Percentiles rank a stretch among this genome's conserved stretches.
phyloP scores from a whole-genome alignment of 2,888 invertebrate species.

The Muschampia staudingeri region DNA sequence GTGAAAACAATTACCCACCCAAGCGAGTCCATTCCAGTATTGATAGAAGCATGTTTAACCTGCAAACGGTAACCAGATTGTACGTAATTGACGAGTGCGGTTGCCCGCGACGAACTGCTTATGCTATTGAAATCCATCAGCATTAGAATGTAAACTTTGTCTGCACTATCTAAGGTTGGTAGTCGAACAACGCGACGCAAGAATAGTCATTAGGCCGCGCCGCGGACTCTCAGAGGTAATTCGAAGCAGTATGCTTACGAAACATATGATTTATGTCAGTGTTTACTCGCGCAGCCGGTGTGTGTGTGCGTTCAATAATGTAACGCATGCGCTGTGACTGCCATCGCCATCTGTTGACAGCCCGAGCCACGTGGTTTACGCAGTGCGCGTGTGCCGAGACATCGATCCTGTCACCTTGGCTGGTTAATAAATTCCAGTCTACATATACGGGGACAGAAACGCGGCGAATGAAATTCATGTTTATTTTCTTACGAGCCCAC shows the following conservation, averaged over 20 bases:
- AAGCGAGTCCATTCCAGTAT: slow-evolving; percentile 13
- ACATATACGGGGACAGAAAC: not conserved
- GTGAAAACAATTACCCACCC: not conserved
- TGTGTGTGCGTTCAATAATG: slow-evolving; percentile 86
- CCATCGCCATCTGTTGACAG: slow-evolving; percentile 88
- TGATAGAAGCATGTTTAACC: slow-evolving; percentile 43
- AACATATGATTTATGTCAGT: slow-evolving; percentile 88
- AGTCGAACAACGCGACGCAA: slow-evolving; percentile 67
- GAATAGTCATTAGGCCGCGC: slow-evolving; percentile 85
- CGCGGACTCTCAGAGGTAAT: slow-evolving; percentile 79
- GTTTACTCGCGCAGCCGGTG: slow-evolving; percentile 70
- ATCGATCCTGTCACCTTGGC: slow-evolving; percentile 79
- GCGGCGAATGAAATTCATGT: slow-evolving; percentile 70
- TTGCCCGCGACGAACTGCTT: slow-evolving; percentile 79
- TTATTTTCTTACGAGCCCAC: not conserved
- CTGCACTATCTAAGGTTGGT: slow-evolving; percentile 52
- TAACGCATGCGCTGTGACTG: slow-evolving; percentile 83
- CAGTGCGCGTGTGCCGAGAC: slow-evolving; percentile 79
- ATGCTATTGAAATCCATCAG: slow-evolving; percentile 68
- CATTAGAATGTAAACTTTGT: slow-evolving; percentile 70
- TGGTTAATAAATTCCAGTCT: slow-evolving; percentile 76
- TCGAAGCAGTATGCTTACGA: slow-evolving; percentile 87
- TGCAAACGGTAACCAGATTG: slow-evolving; percentile 74
- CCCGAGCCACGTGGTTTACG: slow-evolving; percentile 85
- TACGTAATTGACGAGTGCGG: slow-evolving; percentile 85